Base-by-base conservation (phyloP, 2,113 vertebrate genomes). In the Ursus arctos region DNA sequence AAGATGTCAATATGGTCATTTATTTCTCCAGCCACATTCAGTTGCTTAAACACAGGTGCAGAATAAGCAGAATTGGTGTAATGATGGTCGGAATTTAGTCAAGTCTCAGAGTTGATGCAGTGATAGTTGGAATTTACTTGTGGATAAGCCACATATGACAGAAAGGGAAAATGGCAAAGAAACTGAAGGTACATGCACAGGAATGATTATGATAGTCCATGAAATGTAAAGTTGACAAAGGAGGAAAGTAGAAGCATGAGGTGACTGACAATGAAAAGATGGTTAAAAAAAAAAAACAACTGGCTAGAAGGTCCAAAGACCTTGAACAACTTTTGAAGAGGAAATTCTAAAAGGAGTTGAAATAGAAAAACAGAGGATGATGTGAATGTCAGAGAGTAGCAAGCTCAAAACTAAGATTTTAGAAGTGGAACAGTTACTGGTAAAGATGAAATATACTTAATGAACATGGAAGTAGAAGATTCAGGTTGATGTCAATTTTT, bases 391-490 rank as follows among this genome's bases (percentile, higher is more conserved):
- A 81, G 67, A 72, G 36, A 71, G 24, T 55, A 43, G 51, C n/a
- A 84, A 92, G 49, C 21, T 67, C 57, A 94, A 92, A 87, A 86
- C 53, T 76, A 88, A 84, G 6, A 67, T 74, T 92, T 95, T 69
- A 92, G 49, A 43, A 14, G 26, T 14, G 43, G 51, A 90, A 53
- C n/a, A 69, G 72, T 53, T 67, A 47, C 31, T 77, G 51, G 59
- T 88, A 96, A 88, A 85, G 53, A 85, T 57, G 59, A 77, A 89
- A 93, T 72, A 51, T 65, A 86, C 26, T 49, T 59, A 82, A 77
- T 88, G 57, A 92, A 83, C 40, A 92, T 6, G 74, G 9, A 88
- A 76, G 8, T 65, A 91, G 53, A 31, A 91, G 49, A 24, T 57
- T 94, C 55, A 72, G 31, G 28, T 63, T 91, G 26, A 88, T 82